Percentiles rank a stretch among this genome's conserved stretches.
These are phyloP conservation scores for Calameuta filiformis DNA, from an alignment of 2,888 invertebrate genomes.

Conservation along the genomic window DNA sequence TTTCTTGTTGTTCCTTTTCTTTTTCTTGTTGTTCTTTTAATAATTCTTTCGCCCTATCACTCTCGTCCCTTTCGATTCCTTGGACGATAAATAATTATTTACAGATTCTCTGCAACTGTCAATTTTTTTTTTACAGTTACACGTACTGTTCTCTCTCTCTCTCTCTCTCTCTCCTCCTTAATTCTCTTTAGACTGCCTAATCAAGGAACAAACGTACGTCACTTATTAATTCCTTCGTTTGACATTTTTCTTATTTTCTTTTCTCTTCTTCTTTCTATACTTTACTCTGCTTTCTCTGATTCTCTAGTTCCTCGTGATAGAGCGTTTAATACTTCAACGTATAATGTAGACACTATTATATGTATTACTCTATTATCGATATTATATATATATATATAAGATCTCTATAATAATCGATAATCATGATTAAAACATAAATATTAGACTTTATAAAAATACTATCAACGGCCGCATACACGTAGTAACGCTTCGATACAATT, in stretches of 20 bases:
- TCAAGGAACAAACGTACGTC: constrained; percentile 28
- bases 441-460: constrained; percentile 60
- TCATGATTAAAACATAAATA: constrained; percentile 45
- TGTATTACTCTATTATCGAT: constrained; percentile 10
- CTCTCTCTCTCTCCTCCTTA: constrained; percentile 13
- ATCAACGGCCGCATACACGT: constrained; percentile 47
- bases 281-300: neutral
- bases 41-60: neutral
- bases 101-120: constrained; percentile 33
- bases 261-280: neutral
- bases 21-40: constrained; percentile 17
- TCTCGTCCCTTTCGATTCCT: constrained; percentile 30
- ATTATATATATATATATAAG: constrained; percentile 1
- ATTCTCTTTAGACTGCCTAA: constrained; percentile 23
- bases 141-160: constrained; percentile 7
- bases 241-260: neutral
- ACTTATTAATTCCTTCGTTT: neutral
- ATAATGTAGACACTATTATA: constrained; percentile 17
- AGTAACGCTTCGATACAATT: constrained; percentile 52
- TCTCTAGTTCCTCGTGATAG: neutral
- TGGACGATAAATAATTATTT: constrained; percentile 24
- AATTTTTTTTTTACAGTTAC: constrained; percentile 27
- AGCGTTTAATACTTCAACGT: constrained; percentile 19
- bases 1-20: constrained; percentile 9
- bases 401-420: constrained; percentile 27